Conservation (phyloP, 2,797 vertebrate genomes). For the Poeciliopsis turneri region DNA sequence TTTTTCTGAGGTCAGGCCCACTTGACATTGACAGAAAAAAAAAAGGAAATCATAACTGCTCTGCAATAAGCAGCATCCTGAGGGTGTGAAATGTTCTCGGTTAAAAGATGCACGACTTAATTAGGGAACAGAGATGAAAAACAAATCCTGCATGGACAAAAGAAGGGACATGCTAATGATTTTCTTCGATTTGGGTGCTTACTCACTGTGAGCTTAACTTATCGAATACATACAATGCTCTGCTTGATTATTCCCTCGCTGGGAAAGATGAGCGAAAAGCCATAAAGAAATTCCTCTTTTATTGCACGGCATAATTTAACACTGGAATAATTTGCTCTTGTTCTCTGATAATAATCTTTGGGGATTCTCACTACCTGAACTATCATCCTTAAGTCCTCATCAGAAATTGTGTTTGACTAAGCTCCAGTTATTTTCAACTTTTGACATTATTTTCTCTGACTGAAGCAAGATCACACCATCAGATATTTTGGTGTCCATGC, state of each 20-base stretch:
- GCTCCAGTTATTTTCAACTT: neutral
- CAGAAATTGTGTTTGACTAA: neutral
- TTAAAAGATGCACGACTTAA: neutral
- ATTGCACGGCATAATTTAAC: neutral
- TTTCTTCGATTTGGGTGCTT: neutral
- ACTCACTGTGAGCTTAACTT: neutral
- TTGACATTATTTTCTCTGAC: neutral
- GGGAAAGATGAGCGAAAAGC: neutral
- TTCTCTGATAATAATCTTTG: neutral
- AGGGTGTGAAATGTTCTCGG: neutral
- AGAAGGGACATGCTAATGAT: neutral
- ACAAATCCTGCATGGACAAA: constrained; percentile 7
- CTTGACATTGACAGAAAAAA: constrained; percentile 36
- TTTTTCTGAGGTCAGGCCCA: constrained; percentile 34
- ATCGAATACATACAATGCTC: neutral
- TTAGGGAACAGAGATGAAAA: neutral
- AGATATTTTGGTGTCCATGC: neutral
- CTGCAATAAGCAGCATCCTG: neutral
- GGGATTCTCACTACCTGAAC: neutral
- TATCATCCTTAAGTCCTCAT: neutral
- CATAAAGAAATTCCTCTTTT: neutral
- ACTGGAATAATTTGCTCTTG: neutral
- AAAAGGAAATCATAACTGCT: constrained; percentile 22
- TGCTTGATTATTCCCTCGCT: neutral
- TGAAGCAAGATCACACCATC: neutral